Evolutionary conservation across 2,797 vertebrate species (phyloP), one percentile per base, ranked within the genome.

Genomic region (Epinephelus malabaricus): DNA sequence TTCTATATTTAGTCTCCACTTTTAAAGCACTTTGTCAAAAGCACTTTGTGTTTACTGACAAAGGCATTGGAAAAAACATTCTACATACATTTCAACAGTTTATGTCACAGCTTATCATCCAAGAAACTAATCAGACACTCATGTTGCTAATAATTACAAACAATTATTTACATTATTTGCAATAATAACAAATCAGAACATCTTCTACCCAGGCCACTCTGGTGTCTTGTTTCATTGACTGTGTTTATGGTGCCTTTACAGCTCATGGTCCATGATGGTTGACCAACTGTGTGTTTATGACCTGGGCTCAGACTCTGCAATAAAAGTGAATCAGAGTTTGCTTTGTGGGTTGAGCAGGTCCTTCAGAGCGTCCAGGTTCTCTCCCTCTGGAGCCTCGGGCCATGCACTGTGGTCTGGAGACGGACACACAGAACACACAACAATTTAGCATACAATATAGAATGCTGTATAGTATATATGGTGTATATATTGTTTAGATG

Each of bases 331-430:
- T 91, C 77, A 96, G 27, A 95, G 93, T 90, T 96, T 96, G 82
- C 94, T 95, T 86, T 94, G 65, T 11, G 89, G 79, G 2, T 90
- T 69, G 40, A 97, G 69, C 10, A 97, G 86, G 10, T 95, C 88
- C 75, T 68, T 94, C 81, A 97, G 60, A 64, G 94, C 88, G 5
- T 92, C 86, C 49, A 95, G 67, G 82, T 97, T 96, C 82, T 97
- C 96, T 38, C 97, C 96, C 25, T 96, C 94, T 70, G 94, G 93
- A 79, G 95, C 94, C 1, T 91, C 65, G 0, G 97, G 96, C 98
- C 98, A 99, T 27, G 95, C 95, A 66, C 91, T 86, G 84, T 99
- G 97, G 88, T 97, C 98, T 99, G 88, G n/a, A 88, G 13, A 80
- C 6, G 81, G 58, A 76, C 30, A 73, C 15, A 77, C 25, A 79